These are phyloP conservation scores for Villa cingulata DNA, from an alignment of 2,888 invertebrate species.

Conservation along the genomic window DNA sequence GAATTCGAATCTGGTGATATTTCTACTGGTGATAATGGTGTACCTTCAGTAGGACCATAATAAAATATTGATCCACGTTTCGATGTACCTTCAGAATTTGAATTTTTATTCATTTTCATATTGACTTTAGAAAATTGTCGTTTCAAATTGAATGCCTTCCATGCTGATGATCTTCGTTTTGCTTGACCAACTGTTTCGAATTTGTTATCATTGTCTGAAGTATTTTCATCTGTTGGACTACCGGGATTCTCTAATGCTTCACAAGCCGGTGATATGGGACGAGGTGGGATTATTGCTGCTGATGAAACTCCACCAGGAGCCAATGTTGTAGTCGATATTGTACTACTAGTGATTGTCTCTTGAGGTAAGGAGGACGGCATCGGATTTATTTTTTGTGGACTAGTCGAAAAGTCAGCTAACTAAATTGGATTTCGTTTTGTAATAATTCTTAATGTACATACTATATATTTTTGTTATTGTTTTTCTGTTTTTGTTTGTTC, in stretches of 20 bases:
- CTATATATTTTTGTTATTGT: too few species aligned
- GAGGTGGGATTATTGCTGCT: conserved; percentile 33
- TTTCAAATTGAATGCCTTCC: conserved; percentile 70
- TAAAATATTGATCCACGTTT: conserved; percentile 37
- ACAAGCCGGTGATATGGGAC: conserved; percentile 38
- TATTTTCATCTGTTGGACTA: conserved; percentile 16
- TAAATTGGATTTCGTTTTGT: conserved; percentile 11
- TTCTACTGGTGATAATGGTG: conserved; percentile 26
- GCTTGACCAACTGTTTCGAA: conserved; percentile 34
- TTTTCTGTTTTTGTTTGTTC: too few species aligned
- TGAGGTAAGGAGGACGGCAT: conserved; percentile 17
- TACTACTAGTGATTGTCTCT: conserved; percentile 15
- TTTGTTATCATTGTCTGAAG: conserved; percentile 27
- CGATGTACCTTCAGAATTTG: conserved; percentile 20
- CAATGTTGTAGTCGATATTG: conserved; percentile 12
- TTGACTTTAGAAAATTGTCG: conserved; percentile 70
- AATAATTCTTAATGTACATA: background rate
- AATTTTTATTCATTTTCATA: conserved; percentile 53
- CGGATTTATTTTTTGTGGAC: conserved; percentile 20
- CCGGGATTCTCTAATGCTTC: conserved; percentile 33
- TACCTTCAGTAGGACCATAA: conserved; percentile 30
- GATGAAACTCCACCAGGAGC: conserved; percentile 18
- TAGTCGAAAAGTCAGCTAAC: conserved; percentile 21
- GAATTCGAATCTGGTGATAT: conserved; percentile 23
- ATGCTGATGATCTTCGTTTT: conserved; percentile 47